Percentiles rank a stretch among this genome's conserved stretches.
Conservation (phyloP, 2,797 vertebrate species). For the Hephaestus fuliginosus region DNA sequence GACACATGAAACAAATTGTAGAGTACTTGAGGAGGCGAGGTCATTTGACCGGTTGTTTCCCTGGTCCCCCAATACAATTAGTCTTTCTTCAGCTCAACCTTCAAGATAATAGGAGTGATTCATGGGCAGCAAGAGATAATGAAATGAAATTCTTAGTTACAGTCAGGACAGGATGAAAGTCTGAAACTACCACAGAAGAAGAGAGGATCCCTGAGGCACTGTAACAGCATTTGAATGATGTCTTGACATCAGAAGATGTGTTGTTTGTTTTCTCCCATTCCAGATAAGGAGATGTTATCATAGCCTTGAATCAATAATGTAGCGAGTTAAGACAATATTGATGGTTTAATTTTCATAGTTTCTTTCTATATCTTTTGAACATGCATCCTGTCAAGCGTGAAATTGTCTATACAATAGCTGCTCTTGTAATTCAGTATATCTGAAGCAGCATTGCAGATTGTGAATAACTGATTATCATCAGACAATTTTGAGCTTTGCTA, state of each 20-base stretch:
- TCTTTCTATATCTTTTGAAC: not conserved
- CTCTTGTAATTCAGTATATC: constrained; percentile 3
- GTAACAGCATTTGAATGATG: no score
- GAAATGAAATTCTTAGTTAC: constrained; percentile 6
- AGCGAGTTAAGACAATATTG: not conserved
- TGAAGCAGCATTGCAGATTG: not conserved
- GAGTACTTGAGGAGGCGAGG: constrained; percentile 18
- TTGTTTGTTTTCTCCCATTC: no score
- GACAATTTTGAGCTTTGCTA: not conserved
- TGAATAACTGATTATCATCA: not conserved
- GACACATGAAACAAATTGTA: constrained; percentile 65
- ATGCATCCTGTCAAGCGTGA: not conserved
- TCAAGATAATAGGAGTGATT: constrained; percentile 28
- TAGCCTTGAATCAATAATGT: not conserved
- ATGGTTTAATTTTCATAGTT: not conserved
- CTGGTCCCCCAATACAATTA: constrained; percentile 26
- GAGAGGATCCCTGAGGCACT: not conserved
- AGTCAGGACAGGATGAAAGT: constrained; percentile 7
- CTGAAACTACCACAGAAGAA: not conserved
- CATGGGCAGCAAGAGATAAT: constrained; percentile 11
- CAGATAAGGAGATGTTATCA: no score
- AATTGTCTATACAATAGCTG: not conserved
- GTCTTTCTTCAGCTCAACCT: not conserved
- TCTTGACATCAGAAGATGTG: no score
- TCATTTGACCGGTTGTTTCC: constrained; percentile 32